Conservation (phyloP, 2,888 invertebrate species). For the Papilio protenor region DNA sequence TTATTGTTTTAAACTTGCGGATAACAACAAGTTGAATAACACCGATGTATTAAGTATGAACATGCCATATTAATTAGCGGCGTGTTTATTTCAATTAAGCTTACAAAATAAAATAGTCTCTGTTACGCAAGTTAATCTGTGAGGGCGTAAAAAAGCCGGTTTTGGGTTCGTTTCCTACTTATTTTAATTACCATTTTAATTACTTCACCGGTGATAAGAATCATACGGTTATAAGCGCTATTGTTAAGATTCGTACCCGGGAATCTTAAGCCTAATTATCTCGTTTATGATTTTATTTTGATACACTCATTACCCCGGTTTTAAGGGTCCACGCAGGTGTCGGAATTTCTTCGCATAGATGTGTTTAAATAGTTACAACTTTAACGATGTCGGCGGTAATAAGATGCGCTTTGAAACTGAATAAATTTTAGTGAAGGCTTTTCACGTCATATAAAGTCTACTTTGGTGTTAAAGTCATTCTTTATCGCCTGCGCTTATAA, state of each 20-base stretch:
- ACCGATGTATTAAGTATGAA: neutral
- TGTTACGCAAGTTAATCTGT: slow-evolving; percentile 59
- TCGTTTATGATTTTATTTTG: slow-evolving; percentile 41
- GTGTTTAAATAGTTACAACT: slow-evolving; percentile 17
- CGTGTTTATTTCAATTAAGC: slow-evolving; percentile 34
- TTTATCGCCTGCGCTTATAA: slow-evolving; percentile 59
- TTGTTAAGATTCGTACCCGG: slow-evolving; percentile 67
- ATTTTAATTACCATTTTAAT: slow-evolving; percentile 79
- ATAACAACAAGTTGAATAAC: slow-evolving; percentile 10
- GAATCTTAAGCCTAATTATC: slow-evolving; percentile 45
- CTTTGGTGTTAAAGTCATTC: slow-evolving; percentile 57
- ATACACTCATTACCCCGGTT: slow-evolving; percentile 41
- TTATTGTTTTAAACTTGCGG: neutral
- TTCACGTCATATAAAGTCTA: slow-evolving; percentile 41
- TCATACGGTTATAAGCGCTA: slow-evolving; percentile 61
- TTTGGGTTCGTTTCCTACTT: slow-evolving; percentile 74
- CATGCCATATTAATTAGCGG: slow-evolving; percentile 19
- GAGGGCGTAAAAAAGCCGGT: slow-evolving; percentile 66
- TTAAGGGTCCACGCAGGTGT: slow-evolving; percentile 19
- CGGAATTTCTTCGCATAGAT: slow-evolving; percentile 23
- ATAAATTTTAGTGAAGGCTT: slow-evolving; percentile 36
- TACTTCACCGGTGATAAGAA: slow-evolving; percentile 71
- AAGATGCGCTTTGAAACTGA: slow-evolving; percentile 57
- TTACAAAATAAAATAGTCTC: slow-evolving; percentile 49
- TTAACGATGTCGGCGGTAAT: slow-evolving; percentile 32